Conservation (phyloP, 2,797 vertebrate genomes). For the Sylvilagus floridanus region DNA sequence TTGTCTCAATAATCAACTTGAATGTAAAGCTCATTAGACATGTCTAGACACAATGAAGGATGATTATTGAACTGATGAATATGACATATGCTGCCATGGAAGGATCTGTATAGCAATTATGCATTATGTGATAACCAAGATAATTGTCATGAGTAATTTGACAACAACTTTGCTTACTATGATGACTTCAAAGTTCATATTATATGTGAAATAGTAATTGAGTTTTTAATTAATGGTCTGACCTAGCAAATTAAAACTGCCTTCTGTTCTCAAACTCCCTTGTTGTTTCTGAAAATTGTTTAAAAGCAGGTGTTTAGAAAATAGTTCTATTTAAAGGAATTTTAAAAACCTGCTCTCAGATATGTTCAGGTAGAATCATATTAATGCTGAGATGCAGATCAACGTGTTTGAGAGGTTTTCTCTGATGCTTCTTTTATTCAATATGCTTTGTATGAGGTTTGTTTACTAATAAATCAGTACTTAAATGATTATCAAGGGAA, state of each 20-base stretch:
- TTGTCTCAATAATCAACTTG: not conserved
- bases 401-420: not conserved
- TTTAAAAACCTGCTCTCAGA: not conserved
- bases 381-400: not conserved
- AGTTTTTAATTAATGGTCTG: constrained; percentile 49
- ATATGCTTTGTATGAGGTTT: constrained; percentile 1
- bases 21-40: not conserved
- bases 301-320: not conserved
- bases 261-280: not conserved
- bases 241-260: constrained; percentile 3
- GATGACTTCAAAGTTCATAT: constrained; percentile 35
- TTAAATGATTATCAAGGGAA: not conserved
- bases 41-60: not conserved
- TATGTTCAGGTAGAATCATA: not conserved
- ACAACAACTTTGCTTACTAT: constrained; percentile 29
- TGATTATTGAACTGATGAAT: not conserved
- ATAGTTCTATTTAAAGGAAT: not conserved
- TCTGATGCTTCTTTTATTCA: not conserved
- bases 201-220: constrained; percentile 17
- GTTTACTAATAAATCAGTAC: not conserved
- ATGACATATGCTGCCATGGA: not conserved
- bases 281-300: constrained; percentile 23
- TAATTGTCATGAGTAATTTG: constrained; percentile 36
- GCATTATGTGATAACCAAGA: constrained; percentile 36
- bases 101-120: not conserved